phyloP scores from a whole-genome alignment of 1,140 invertebrate species.

The Andricus grossulariae region DNA sequence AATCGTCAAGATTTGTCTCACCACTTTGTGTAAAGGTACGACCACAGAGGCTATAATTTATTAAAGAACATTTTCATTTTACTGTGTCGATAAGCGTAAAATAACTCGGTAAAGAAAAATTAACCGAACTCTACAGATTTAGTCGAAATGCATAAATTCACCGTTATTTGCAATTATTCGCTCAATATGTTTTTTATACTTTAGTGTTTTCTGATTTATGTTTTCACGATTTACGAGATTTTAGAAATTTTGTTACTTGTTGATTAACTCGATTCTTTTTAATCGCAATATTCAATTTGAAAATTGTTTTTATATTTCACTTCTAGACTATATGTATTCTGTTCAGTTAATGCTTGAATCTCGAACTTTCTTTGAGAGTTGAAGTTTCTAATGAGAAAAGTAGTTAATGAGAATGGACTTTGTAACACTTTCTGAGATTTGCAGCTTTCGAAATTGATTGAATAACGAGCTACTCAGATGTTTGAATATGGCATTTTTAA shows the following conservation, averaged over 20 bases:
- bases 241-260: too few species aligned
- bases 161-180: too few species aligned
- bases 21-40: not conserved
- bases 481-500: not conserved
- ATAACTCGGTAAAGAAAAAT: too few species aligned
- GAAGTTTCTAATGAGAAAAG: slow-evolving; percentile 1
- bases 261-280: too few species aligned
- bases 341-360: slow-evolving; percentile 8
- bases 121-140: too few species aligned
- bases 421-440: not conserved
- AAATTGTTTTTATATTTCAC: too few species aligned
- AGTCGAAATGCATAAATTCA: too few species aligned
- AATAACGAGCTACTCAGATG: slow-evolving; percentile 8
- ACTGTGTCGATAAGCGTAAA: not conserved
- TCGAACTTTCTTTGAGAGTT: slow-evolving; percentile 6
- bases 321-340: not conserved
- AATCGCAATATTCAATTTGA: too few species aligned
- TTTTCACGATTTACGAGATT: too few species aligned
- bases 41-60: not conserved
- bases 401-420: not conserved
- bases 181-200: too few species aligned
- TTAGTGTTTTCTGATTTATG: too few species aligned
- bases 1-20: not conserved
- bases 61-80: not conserved
- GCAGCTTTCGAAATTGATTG: not conserved